A percentile compares a stretch with the other conserved stretches of the same genome.
These are phyloP conservation scores for Megalopta genalis DNA, from an alignment of 1,140 invertebrate genomes.

Conservation along the genomic window DNA sequence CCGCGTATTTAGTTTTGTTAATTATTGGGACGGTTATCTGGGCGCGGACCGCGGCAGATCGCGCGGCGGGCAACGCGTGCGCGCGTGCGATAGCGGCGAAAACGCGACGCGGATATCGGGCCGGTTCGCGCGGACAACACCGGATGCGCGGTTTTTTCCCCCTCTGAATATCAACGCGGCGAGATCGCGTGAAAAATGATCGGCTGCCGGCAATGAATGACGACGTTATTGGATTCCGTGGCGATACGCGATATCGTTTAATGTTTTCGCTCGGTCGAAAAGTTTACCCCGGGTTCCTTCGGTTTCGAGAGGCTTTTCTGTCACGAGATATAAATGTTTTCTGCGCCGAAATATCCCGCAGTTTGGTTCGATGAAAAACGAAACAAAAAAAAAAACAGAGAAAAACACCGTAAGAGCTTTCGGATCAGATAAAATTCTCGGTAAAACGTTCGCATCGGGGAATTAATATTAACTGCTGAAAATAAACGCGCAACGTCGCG, in stretches of 20 bases:
- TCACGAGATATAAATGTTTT: too few species aligned
- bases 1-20: slow-evolving; percentile 54
- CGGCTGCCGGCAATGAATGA: neutral
- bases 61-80: neutral
- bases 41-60: neutral
- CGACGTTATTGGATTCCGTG: neutral
- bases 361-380: too few species aligned
- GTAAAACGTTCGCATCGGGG: too few species aligned
- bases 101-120: neutral
- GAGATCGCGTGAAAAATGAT: neutral
- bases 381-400: too few species aligned
- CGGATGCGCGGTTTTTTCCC: neutral
- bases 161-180: neutral
- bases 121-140: neutral
- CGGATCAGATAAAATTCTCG: too few species aligned
- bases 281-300: too few species aligned
- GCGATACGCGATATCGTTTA: neutral
- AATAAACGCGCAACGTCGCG: too few species aligned
- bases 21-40: slow-evolving; percentile 50
- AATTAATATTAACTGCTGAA: too few species aligned
- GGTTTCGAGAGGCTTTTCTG: too few species aligned
- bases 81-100: neutral
- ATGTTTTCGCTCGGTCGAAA: too few species aligned
- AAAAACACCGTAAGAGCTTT: too few species aligned
- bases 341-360: too few species aligned